These are phyloP conservation scores for Acanthurus tractus DNA, from an alignment of 2,797 vertebrate species.

Conservation along the genomic window DNA sequence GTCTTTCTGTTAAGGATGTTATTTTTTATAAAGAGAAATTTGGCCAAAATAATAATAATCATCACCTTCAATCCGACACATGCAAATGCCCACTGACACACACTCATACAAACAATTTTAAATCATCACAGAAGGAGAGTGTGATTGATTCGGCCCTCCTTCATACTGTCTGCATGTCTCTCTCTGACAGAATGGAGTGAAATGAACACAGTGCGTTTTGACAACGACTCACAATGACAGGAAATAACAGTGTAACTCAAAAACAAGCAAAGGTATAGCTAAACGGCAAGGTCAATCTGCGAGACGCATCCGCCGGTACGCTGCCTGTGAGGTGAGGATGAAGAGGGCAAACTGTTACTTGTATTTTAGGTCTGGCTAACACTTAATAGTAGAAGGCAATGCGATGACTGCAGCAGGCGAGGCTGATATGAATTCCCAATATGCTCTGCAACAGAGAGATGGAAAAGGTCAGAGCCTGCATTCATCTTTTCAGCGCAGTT, in stretches of 20 bases:
- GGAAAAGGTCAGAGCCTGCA: conserved; percentile 71
- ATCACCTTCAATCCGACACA: conserved; percentile 16
- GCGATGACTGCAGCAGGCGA: conserved; percentile 38
- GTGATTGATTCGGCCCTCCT: conserved; percentile 50
- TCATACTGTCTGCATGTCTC: conserved; percentile 43
- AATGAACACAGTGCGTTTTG: conserved; percentile 19
- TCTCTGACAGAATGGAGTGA: conserved; percentile 29
- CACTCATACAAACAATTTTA: conserved; percentile 36
- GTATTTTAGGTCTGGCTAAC: conserved; percentile 50
- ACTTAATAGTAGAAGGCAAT: conserved; percentile 44
- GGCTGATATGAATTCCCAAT: conserved; percentile 65
- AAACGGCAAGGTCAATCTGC: conserved; percentile 40
- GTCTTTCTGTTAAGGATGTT: conserved; percentile 41
- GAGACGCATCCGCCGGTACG: background rate
- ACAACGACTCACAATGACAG: conserved; percentile 14
- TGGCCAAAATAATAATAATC: conserved; percentile 10
- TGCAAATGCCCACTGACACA: background rate
- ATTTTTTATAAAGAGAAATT: conserved; percentile 50
- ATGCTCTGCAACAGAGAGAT: conserved; percentile 50
- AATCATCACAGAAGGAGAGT: conserved; percentile 37
- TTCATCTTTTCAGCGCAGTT: conserved; percentile 67
- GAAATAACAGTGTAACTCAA: conserved; percentile 14
- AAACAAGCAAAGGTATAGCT: conserved; percentile 22
- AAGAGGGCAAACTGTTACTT: conserved; percentile 37
- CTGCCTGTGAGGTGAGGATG: conserved; percentile 23